Conservation (phyloP, 2,113 vertebrate genomes). For the Uria lomvia region DNA sequence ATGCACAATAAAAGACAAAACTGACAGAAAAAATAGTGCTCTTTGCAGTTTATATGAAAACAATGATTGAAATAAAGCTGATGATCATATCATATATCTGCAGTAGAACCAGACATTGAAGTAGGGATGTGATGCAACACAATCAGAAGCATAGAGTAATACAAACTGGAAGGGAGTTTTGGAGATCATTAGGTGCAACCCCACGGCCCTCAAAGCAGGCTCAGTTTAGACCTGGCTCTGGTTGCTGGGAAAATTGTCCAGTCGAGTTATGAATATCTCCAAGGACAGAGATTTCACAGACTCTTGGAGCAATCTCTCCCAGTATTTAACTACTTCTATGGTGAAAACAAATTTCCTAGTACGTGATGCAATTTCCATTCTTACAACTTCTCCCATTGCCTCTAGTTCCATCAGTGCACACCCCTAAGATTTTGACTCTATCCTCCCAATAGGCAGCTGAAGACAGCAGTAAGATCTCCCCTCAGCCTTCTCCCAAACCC, state of each 20-base stretch:
- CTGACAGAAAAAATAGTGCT: background rate
- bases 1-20: background rate
- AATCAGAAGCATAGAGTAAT: background rate
- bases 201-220: background rate
- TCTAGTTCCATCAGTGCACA: background rate
- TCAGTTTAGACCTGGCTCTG: background rate
- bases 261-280: background rate
- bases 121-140: fast-evolving
- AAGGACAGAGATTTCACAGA: background rate
- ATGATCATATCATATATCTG: too few species aligned
- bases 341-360: background rate
- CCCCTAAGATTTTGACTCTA: background rate
- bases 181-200: background rate
- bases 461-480: background rate
- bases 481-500: background rate
- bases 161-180: background rate
- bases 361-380: background rate
- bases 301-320: background rate
- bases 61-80: background rate
- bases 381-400: background rate
- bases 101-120: background rate
- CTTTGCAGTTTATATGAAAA: background rate
- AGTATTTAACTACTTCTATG: background rate
- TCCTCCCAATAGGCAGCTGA: background rate
- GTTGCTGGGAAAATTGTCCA: background rate